Evolutionary conservation across 2,888 invertebrate genomes (phyloP).

Genomic region (Chrysolina oricalcia): DNA sequence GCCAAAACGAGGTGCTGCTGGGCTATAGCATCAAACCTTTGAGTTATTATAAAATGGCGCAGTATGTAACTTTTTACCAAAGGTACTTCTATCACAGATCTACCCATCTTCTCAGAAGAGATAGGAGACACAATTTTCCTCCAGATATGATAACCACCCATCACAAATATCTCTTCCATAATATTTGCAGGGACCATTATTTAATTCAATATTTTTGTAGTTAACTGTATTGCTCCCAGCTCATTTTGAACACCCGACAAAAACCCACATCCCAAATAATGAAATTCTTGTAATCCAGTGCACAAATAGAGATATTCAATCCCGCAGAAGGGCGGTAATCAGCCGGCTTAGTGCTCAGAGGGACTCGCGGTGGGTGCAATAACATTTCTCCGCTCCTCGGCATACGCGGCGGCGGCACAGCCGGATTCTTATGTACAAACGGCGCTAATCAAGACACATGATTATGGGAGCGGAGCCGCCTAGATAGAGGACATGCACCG

Average conservation of each 20-base stretch:
- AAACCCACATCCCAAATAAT: conserved; percentile 46
- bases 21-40: too few species aligned
- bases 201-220: too few species aligned
- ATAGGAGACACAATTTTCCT: too few species aligned
- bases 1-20: too few species aligned
- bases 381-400: conserved; percentile 60
- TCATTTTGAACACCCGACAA: conserved; percentile 14
- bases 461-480: conserved; percentile 69
- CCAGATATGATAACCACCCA: too few species aligned
- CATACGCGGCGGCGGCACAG: conserved; percentile 42
- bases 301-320: conserved; percentile 60
- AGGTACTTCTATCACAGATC: too few species aligned
- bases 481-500: conserved; percentile 65
- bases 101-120: too few species aligned
- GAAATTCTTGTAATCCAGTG: conserved; percentile 55
- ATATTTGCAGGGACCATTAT: too few species aligned
- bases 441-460: conserved; percentile 73
- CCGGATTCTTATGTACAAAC: conserved; percentile 70
- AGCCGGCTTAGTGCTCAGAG: conserved; percentile 50
- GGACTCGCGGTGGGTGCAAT: conserved; percentile 56
- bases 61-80: too few species aligned
- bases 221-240: not conserved
- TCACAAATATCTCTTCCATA: too few species aligned
- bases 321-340: conserved; percentile 51
- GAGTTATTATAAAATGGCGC: too few species aligned